phyloP scores from a whole-genome alignment of 1,140 invertebrate genomes.

The Apis florea region DNA sequence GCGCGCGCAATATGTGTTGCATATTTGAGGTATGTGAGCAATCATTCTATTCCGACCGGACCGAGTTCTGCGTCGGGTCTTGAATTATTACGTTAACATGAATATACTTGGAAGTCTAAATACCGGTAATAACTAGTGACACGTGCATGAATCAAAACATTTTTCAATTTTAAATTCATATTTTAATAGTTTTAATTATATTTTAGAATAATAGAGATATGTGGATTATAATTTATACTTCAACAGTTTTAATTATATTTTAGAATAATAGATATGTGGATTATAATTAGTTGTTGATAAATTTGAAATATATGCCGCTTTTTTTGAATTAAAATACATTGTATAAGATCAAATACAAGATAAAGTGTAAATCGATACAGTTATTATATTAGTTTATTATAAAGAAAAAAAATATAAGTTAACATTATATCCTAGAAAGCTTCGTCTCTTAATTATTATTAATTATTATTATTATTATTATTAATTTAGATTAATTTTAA shows the following conservation, averaged over 20 bases:
- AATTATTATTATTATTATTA: no score
- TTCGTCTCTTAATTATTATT: no score
- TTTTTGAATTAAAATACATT: no score
- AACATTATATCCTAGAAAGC: no score
- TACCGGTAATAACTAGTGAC: slow-evolving; percentile 10
- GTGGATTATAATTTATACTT: background rate
- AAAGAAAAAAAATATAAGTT: no score
- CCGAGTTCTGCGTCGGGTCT: slow-evolving; percentile 30
- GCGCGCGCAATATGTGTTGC: background rate
- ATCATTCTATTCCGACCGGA: slow-evolving; percentile 32
- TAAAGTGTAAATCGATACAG: background rate
- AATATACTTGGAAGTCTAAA: background rate
- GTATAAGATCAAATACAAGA: background rate
- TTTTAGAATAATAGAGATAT: background rate
- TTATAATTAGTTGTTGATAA: no score
- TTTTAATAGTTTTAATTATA: slow-evolving; percentile 1
- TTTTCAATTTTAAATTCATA: background rate
- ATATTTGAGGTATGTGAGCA: slow-evolving; percentile 30
- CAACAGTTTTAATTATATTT: background rate
- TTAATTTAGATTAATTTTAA: no score
- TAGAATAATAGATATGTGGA: background rate
- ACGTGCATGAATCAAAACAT: slow-evolving; percentile 28
- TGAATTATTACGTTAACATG: slow-evolving; percentile 33
- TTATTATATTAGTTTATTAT: no score
- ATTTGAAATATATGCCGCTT: background rate